Conservation (phyloP, 2,113 vertebrate genomes). For the Rhipidura dahli region DNA sequence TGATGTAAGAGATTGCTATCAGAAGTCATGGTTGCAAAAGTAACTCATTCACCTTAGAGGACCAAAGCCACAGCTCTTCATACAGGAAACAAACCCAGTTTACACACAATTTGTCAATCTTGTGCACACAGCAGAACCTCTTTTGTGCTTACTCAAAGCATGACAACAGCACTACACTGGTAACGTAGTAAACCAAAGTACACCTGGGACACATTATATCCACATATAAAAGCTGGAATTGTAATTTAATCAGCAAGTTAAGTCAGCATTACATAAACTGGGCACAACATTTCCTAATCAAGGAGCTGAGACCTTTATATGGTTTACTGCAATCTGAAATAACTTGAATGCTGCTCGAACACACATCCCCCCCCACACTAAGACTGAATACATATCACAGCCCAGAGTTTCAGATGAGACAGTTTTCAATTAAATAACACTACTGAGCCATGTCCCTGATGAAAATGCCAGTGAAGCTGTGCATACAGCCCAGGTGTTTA, state of each 20-base stretch:
- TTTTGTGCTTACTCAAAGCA: not conserved
- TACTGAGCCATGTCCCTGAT: not conserved
- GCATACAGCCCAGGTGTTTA: not conserved
- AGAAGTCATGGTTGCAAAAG: not conserved
- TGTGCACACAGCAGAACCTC: not conserved
- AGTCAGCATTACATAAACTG: not conserved
- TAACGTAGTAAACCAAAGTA: not conserved
- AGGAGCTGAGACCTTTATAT: not conserved
- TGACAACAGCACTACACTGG: not conserved
- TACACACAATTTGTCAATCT: not conserved
- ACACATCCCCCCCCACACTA: accelerated
- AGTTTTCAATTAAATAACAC: not conserved
- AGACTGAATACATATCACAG: not conserved
- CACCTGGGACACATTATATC: not conserved
- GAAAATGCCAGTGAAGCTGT: not conserved
- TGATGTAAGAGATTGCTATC: not conserved
- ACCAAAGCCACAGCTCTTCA: not conserved
- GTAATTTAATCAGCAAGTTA: not conserved
- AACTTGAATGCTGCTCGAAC: not conserved
- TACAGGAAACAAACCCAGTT: not conserved
- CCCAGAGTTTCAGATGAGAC: not conserved
- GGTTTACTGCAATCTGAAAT: not conserved
- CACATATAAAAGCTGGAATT: not conserved
- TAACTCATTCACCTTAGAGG: not conserved
- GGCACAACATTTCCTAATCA: not conserved